Conservation (phyloP, 92 coral and sea anemone genomes). For the Umimayanthus kanabou region DNA sequence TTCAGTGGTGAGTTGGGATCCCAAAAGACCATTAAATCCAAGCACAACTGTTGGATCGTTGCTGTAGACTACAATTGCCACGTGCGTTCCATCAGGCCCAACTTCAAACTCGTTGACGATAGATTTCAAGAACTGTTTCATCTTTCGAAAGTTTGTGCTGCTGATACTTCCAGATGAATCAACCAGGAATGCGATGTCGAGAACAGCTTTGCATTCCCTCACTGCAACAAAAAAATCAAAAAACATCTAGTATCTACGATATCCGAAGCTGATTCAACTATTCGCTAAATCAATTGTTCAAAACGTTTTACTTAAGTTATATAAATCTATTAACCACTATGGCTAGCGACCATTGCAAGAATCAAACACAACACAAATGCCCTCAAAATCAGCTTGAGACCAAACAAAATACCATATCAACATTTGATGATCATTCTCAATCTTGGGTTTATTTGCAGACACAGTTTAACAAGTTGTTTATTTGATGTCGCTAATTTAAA, state of each 20-base stretch:
- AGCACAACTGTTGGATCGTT: constrained; percentile 12
- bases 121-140: constrained; percentile 27
- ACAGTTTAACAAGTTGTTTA: too few species aligned
- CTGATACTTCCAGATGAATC: constrained; percentile 44
- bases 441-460: too few species aligned
- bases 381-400: too few species aligned
- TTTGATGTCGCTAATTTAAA: too few species aligned
- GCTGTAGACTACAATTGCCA: constrained; percentile 35
- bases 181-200: constrained; percentile 31
- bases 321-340: too few species aligned
- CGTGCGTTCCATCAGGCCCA: constrained; percentile 16
- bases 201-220: constrained; percentile 14
- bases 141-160: constrained; percentile 43
- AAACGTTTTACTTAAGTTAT: too few species aligned
- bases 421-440: too few species aligned
- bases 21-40: constrained; percentile 13
- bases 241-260: background rate
- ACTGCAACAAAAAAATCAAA: background rate
- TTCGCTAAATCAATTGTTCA: background rate
- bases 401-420: too few species aligned
- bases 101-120: constrained; percentile 32
- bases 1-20: constrained; percentile 1
- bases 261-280: background rate
- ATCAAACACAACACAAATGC: too few species aligned
- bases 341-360: too few species aligned